Conservation (phyloP, 2,888 invertebrate species). For the Apotomis capreana region DNA sequence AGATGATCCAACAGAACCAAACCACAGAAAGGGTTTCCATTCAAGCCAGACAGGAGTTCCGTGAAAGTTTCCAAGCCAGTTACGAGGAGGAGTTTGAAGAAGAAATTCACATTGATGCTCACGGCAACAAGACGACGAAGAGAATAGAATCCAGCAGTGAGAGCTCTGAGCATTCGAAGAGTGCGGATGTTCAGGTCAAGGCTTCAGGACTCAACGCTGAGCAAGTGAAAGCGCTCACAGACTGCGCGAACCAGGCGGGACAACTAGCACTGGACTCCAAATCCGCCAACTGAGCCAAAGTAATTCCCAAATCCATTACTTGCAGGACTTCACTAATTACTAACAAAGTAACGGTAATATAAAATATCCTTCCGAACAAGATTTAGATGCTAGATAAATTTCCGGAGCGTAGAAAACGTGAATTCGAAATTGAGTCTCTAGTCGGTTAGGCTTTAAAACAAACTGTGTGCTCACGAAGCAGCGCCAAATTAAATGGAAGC, state of each 20-base stretch:
- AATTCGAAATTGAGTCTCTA: slow-evolving; percentile 23
- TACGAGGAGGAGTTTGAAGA: slow-evolving; percentile 81
- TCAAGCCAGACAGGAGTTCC: slow-evolving; percentile 79
- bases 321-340: slow-evolving; percentile 31
- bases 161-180: slow-evolving; percentile 77
- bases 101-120: slow-evolving; percentile 75
- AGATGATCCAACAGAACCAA: slow-evolving; percentile 71
- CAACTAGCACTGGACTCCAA: slow-evolving; percentile 79
- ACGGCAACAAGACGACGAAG: slow-evolving; percentile 76
- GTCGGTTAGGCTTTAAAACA: slow-evolving; percentile 29
- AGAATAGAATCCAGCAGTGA: slow-evolving; percentile 78
- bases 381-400: background rate
- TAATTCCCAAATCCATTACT: slow-evolving; percentile 57
- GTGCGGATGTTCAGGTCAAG: slow-evolving; percentile 79
- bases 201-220: slow-evolving; percentile 75
- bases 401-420: slow-evolving; percentile 1
- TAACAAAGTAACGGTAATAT: slow-evolving; percentile 10
- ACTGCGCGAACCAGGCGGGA: slow-evolving; percentile 78
- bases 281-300: slow-evolving; percentile 73
- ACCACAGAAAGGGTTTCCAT: slow-evolving; percentile 74
- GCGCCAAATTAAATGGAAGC: slow-evolving; percentile 33
- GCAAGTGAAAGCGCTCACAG: slow-evolving; percentile 78
- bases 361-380: background rate
- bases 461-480: slow-evolving; percentile 30
- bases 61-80: slow-evolving; percentile 75